Conservation (phyloP, 2,797 vertebrate genomes). For the Todus mexicanus region DNA sequence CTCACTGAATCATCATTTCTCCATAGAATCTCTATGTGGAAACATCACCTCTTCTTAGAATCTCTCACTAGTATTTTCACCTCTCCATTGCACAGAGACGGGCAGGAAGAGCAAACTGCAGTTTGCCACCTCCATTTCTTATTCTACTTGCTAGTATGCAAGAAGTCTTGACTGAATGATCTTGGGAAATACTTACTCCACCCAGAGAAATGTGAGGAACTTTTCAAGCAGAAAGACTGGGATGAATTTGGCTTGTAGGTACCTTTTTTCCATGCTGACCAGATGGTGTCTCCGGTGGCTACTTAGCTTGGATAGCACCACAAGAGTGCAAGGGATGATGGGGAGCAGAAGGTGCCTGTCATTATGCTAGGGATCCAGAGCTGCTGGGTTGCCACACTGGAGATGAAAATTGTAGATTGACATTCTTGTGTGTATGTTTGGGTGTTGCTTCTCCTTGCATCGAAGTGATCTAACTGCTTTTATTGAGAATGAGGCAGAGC, state of each 20-base stretch:
- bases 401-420: background rate
- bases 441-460: background rate
- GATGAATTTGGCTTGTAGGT: background rate
- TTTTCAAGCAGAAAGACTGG: background rate
- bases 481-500: background rate
- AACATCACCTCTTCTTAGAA: too few relatives aligned
- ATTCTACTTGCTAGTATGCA: background rate
- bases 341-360: background rate
- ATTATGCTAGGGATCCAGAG: background rate
- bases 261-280: background rate
- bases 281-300: background rate
- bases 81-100: background rate
- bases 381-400: background rate
- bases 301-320: background rate
- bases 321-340: background rate
- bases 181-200: background rate
- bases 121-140: background rate
- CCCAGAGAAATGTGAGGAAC: background rate
- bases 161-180: background rate
- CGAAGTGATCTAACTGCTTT: background rate
- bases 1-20: too few relatives aligned
- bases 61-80: too few relatives aligned
- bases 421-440: background rate
- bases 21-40: too few relatives aligned
- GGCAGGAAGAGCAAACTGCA: background rate